These are phyloP conservation scores for Sarcophilus harrisii DNA, from an alignment of 2,797 vertebrate species.

Conservation along the genomic window DNA sequence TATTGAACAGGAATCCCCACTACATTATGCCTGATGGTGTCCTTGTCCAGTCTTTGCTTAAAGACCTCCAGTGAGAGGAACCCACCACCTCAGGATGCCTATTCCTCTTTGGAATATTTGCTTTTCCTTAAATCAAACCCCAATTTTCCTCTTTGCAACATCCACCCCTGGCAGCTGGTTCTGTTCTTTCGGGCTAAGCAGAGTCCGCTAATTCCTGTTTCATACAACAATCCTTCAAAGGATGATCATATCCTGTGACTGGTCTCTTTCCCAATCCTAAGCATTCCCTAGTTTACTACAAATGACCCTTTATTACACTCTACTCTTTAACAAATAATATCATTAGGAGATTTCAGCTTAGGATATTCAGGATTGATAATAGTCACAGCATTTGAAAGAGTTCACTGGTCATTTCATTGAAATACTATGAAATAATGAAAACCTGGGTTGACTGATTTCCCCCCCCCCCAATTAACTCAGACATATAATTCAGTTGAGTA, in stretches of 20 bases:
- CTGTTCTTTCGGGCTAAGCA: background rate
- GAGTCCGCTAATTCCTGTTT: background rate
- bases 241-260: background rate
- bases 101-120: background rate
- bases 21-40: background rate
- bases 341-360: background rate
- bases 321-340: too few relatives aligned
- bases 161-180: background rate
- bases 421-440: background rate
- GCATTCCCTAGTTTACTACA: background rate
- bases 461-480: background rate
- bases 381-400: background rate
- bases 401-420: background rate
- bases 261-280: background rate
- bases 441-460: background rate
- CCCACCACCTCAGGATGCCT: background rate
- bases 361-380: background rate
- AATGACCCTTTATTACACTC: background rate
- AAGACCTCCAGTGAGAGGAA: background rate
- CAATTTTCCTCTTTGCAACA: background rate
- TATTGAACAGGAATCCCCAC: background rate
- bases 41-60: background rate
- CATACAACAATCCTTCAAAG: background rate
- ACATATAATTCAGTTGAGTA: background rate
- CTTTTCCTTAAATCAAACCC: background rate